Evolutionary conservation across 2,888 invertebrate species (phyloP).

Genomic region (Diadegma fenestrale): DNA sequence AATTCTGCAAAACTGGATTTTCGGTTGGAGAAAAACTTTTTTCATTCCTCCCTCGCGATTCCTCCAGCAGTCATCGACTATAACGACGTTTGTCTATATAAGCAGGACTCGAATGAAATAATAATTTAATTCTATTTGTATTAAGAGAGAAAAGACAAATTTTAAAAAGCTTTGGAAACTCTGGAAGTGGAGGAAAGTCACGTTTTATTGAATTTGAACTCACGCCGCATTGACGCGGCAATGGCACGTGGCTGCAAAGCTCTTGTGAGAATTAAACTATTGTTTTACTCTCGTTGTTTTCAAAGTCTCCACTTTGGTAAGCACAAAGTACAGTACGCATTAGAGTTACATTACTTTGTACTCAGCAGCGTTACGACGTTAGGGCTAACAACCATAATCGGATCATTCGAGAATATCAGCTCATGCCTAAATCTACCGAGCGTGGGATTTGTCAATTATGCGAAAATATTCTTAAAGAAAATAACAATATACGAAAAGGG

Average conservation of each 20-base stretch:
- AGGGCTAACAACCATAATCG: not conserved
- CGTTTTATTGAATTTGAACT: slow-evolving; percentile 28
- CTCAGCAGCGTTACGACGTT: slow-evolving; percentile 1
- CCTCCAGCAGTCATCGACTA: too few relatives aligned
- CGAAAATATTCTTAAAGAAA: not conserved
- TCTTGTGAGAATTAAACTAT: slow-evolving; percentile 19
- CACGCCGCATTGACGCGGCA: slow-evolving; percentile 14
- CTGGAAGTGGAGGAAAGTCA: slow-evolving; percentile 6
- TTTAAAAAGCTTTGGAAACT: not conserved
- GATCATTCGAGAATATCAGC: not conserved
- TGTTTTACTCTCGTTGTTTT: not conserved
- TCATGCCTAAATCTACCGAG: not conserved
- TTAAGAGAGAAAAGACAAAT: not conserved
- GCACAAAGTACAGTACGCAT: not conserved
- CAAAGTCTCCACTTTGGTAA: slow-evolving; percentile 4
- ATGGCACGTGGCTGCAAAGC: slow-evolving; percentile 2
- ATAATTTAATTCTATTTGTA: not conserved
- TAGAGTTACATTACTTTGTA: slow-evolving; percentile 25
- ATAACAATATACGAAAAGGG: too few relatives aligned
- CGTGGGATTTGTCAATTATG: not conserved
- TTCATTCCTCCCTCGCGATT: too few relatives aligned
- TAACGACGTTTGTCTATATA: not conserved
- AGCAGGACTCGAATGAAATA: not conserved
- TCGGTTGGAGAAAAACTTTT: too few relatives aligned
- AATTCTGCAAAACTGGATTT: too few relatives aligned